These are phyloP conservation scores for Physella acuta DNA, from an alignment of 1,140 invertebrate genomes.

Conservation along the genomic window DNA sequence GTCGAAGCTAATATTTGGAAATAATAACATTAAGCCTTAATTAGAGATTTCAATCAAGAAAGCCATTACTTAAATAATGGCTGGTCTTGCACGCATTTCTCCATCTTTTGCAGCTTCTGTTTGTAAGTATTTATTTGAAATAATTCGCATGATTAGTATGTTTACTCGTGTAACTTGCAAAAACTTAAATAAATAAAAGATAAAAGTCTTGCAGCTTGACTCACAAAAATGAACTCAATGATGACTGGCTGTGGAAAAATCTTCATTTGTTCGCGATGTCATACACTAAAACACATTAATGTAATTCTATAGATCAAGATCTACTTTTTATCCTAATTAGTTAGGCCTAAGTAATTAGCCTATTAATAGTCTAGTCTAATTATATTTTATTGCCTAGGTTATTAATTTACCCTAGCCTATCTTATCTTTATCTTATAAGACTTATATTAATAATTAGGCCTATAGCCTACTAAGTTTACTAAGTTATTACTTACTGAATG, in stretches of 20 bases:
- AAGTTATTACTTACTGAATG: too few relatives aligned
- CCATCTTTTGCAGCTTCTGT: background rate
- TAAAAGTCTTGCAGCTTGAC: too few relatives aligned
- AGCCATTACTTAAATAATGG: background rate
- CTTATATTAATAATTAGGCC: too few relatives aligned
- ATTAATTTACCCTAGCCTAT: too few relatives aligned
- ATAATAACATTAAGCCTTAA: background rate
- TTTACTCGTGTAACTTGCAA: background rate
- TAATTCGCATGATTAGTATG: background rate
- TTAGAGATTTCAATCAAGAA: background rate
- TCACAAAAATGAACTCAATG: background rate
- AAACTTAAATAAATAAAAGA: background rate
- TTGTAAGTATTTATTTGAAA: constrained; percentile 1
- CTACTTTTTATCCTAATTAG: too few relatives aligned
- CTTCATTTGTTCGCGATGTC: background rate
- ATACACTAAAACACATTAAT: background rate
- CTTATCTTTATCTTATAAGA: too few relatives aligned
- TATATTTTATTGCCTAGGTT: too few relatives aligned
- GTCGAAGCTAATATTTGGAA: constrained; percentile 6
- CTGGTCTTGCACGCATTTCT: constrained; percentile 11
- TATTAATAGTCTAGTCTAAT: too few relatives aligned
- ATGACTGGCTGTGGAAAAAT: background rate
- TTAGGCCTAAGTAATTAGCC: too few relatives aligned
- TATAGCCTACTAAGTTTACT: too few relatives aligned
- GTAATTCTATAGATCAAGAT: background rate